phyloP scores from a whole-genome alignment of 2,888 invertebrate species.

The Hylaea fasciaria region DNA sequence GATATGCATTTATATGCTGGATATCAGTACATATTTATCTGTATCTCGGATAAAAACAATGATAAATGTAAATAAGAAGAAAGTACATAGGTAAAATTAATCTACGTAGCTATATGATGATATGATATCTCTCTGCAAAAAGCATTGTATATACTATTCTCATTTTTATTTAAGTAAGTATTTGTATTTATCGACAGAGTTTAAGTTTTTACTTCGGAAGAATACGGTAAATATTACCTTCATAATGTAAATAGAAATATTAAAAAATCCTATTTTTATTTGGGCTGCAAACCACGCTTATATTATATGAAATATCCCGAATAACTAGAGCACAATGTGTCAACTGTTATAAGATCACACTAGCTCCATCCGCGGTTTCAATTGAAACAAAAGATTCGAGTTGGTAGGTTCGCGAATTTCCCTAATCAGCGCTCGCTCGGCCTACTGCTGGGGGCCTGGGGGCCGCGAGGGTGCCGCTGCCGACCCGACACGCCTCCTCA shows the following conservation, averaged over 20 bases:
- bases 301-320: background rate
- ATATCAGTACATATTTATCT: slow-evolving; percentile 30
- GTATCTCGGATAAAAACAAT: slow-evolving; percentile 30
- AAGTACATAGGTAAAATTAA: slow-evolving; percentile 1
- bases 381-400: slow-evolving; percentile 63
- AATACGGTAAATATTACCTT: too few species aligned
- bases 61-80: slow-evolving; percentile 22
- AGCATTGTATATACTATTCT: too few species aligned
- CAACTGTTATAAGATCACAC: slow-evolving; percentile 10
- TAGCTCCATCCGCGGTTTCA: slow-evolving; percentile 48
- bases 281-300: too few species aligned
- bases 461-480: slow-evolving; percentile 76
- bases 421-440: slow-evolving; percentile 69
- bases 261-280: too few species aligned
- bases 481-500: slow-evolving; percentile 69
- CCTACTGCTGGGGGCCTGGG: slow-evolving; percentile 74
- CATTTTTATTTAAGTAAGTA: background rate
- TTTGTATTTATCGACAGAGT: too few species aligned
- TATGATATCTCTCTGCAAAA: background rate
- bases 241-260: too few species aligned
- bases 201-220: too few species aligned
- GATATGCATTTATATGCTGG: slow-evolving; percentile 20
- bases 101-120: background rate
- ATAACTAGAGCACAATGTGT: slow-evolving; percentile 20
- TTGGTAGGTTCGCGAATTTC: slow-evolving; percentile 63